A percentile compares a stretch with the other conserved stretches of the same genome.
Evolutionary conservation across 2,888 invertebrate species (phyloP).

Genomic region (Conops quadrifasciatus): DNA sequence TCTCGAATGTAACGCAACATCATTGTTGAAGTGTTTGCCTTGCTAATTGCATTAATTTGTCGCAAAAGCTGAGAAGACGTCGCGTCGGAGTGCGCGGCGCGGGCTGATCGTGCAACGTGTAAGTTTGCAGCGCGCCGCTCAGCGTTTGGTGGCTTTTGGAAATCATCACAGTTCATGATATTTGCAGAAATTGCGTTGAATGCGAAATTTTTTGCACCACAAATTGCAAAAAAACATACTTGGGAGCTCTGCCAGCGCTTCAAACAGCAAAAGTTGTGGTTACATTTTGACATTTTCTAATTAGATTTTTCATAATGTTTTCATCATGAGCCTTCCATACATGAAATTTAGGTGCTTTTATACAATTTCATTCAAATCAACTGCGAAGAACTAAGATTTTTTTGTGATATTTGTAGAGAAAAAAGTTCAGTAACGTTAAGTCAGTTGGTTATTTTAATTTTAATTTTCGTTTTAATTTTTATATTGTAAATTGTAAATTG

Average conservation of each 20-base stretch:
- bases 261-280: constrained; percentile 16
- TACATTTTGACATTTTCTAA: constrained; percentile 10
- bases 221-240: constrained; percentile 2
- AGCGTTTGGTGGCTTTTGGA: not conserved
- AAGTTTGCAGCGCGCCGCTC: constrained; percentile 2
- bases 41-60: constrained; percentile 31
- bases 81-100: not conserved
- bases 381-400: not conserved
- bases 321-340: not conserved
- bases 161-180: not conserved
- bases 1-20: constrained; percentile 14
- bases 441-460: not conserved
- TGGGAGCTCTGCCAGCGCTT: not conserved
- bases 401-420: not conserved
- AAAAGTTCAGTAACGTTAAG: not conserved
- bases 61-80: not conserved
- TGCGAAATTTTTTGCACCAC: not conserved
- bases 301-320: not conserved
- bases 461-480: no score
- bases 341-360: not conserved
- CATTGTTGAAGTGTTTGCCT: constrained; percentile 24
- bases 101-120: not conserved
- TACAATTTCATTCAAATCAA: not conserved
- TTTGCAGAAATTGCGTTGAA: constrained; percentile 1
- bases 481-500: no score